Evolutionary conservation across 2,888 invertebrate genomes (phyloP), one percentile per base, ranked within the genome.

Genomic region (Loripinus fragilis): DNA sequence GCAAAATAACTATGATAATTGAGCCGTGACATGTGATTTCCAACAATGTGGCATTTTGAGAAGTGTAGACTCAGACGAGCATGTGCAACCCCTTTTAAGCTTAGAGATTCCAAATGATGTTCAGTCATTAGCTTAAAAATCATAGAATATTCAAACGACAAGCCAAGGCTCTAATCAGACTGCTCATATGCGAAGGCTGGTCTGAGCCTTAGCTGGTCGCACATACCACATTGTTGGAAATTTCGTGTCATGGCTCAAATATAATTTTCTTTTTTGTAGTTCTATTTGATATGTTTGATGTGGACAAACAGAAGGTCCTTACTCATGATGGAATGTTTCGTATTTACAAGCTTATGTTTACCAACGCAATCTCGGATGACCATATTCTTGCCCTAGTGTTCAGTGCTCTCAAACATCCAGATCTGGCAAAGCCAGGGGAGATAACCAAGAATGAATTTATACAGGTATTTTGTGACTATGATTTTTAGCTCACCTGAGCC

Each of bases 301-400:
- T 85, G 7, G 84, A 89, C 73, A 85, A 85, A 33, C 83, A 85
- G 60, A 86, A 83, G 30, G 48, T 83, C 1, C 78, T 90, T 33
- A 88, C 86, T 8, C 89, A 90, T 76, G 87, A 90, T 69, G 90
- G 87, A 42, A 81, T 90, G 67, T 90, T 86, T 73, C 78, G 88
- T 25, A 78, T 90, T 28, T 90, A 88, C 82, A 89, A 88, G 67
- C 76, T 87, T 0, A 68, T 90, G 52, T 86, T 88, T 60, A 81
- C 83, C 23, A 74, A 83, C 23, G 81, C 87, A 12, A 64, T 90
- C 25, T 87, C 88, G 25, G 89, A 90, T 73, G 88, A 90, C 52
- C 88, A 88, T 72, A 90, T 90, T 23, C 74, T 90, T 28, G 87
- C 88, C 17, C 76, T 90, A 17, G 87, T 88, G 10, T 88, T 83